phyloP scores from a whole-genome alignment of 2,888 invertebrate genomes.

The Cosmopolites sordidus region DNA sequence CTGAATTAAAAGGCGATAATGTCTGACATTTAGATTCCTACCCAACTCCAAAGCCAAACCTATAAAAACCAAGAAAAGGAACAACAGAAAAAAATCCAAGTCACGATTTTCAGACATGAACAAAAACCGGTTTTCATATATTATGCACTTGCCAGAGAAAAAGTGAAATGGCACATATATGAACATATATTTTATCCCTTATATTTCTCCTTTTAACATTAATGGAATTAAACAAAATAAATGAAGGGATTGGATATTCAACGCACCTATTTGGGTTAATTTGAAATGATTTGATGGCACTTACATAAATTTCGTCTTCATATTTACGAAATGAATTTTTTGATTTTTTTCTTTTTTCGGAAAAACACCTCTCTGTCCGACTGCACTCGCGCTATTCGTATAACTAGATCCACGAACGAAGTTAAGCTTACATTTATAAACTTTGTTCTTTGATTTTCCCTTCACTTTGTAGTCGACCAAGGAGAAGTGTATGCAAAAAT shows the following conservation, averaged over 20 bases:
- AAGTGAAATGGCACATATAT: constrained; percentile 19
- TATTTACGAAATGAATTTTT: not conserved
- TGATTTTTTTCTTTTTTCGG: not conserved
- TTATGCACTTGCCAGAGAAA: constrained; percentile 22
- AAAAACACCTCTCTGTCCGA: constrained; percentile 12
- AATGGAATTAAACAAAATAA: too few relatives aligned
- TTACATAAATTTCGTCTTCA: constrained; percentile 26
- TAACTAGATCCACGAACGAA: constrained; percentile 24
- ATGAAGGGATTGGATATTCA: too few relatives aligned
- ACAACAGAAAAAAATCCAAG: constrained; percentile 10
- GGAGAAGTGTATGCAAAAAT: constrained; percentile 2
- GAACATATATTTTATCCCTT: not conserved
- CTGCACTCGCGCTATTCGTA: constrained; percentile 22
- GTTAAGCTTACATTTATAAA: constrained; percentile 26
- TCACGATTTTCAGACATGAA: constrained; percentile 13
- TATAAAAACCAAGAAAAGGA: constrained; percentile 2
- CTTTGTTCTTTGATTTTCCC: constrained; percentile 29
- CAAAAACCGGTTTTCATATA: constrained; percentile 16
- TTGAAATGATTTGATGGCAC: constrained; percentile 4
- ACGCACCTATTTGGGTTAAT: too few relatives aligned
- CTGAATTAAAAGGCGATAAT: too few relatives aligned
- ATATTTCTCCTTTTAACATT: too few relatives aligned
- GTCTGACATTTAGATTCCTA: not conserved
- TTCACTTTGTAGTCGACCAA: constrained; percentile 27
- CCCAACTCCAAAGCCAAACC: constrained; percentile 10